phyloP scores from a whole-genome alignment of 2,113 vertebrate species.

The Zingel zingel region DNA sequence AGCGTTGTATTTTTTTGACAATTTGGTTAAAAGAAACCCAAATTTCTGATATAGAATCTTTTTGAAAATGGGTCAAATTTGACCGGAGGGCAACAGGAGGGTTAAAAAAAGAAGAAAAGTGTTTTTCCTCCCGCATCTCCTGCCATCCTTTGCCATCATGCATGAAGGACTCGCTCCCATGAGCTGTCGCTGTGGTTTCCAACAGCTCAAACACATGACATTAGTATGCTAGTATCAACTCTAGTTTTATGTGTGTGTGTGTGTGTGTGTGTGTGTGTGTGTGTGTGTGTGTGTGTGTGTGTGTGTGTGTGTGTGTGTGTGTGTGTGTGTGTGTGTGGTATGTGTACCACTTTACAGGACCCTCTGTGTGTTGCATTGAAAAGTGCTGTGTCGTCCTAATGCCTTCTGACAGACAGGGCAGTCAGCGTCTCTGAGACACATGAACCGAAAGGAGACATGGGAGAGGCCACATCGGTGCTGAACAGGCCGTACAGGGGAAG shows the following conservation, averaged over 20 bases:
- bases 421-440: constrained; percentile 36
- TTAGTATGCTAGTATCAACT: too few relatives aligned
- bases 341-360: neutral
- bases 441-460: neutral
- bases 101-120: neutral
- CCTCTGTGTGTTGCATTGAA: neutral
- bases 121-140: constrained; percentile 20
- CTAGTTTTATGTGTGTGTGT: neutral
- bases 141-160: constrained; percentile 24
- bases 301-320: constrained; percentile 18
- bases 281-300: neutral
- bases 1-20: too few relatives aligned
- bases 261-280: constrained; percentile 11
- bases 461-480: neutral
- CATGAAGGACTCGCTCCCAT: constrained; percentile 51
- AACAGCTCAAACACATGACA: too few relatives aligned
- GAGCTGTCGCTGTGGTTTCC: constrained; percentile 19
- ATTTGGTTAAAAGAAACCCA: too few relatives aligned
- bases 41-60: too few relatives aligned
- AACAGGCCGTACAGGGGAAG: neutral
- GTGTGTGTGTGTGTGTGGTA: neutral
- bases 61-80: too few relatives aligned
- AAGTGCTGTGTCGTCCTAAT: neutral
- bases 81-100: too few relatives aligned
- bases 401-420: constrained; percentile 10